These are phyloP conservation scores for Notolabrus celidotus DNA, from an alignment of 2,797 vertebrate species.

Conservation along the genomic window DNA sequence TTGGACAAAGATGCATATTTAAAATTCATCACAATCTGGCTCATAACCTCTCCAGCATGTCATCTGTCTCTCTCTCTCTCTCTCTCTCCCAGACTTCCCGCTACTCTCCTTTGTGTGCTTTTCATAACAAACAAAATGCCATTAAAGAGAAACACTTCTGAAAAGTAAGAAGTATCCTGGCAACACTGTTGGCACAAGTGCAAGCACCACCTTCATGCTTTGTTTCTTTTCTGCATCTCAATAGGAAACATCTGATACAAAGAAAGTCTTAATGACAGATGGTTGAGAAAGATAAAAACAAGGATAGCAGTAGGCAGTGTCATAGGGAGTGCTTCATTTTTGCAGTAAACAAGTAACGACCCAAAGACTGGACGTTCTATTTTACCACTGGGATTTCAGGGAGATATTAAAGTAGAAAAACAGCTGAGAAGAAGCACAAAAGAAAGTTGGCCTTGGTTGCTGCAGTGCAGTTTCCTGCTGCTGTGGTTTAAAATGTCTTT, in stretches of 20 bases:
- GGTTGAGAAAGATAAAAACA: not conserved
- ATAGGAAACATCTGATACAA: not conserved
- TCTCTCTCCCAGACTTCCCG: constrained; percentile 32
- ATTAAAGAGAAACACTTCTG: constrained; percentile 17
- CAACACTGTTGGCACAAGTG: not conserved
- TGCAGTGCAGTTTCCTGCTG: too few relatives aligned
- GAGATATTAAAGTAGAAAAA: not conserved
- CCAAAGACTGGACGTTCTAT: not conserved
- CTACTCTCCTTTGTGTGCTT: constrained; percentile 23
- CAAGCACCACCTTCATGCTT: not conserved
- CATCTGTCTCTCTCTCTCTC: constrained; percentile 16
- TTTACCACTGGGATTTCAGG: not conserved
- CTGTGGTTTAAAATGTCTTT: too few relatives aligned
- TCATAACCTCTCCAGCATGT: constrained; percentile 40
- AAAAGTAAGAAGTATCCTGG: constrained; percentile 2
- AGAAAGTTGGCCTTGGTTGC: too few relatives aligned
- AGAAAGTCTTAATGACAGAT: constrained; percentile 17
- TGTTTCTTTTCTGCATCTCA: constrained; percentile 17
- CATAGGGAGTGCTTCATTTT: not conserved
- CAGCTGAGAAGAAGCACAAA: too few relatives aligned
- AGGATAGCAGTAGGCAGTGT: not conserved
- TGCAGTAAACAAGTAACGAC: not conserved
- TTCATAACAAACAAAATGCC: constrained; percentile 34
- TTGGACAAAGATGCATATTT: constrained; percentile 53
- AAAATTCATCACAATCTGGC: constrained; percentile 41